Evolutionary conservation across 64 coral and sea anemone genomes (phyloP).

Genomic region (Porites australiensis): DNA sequence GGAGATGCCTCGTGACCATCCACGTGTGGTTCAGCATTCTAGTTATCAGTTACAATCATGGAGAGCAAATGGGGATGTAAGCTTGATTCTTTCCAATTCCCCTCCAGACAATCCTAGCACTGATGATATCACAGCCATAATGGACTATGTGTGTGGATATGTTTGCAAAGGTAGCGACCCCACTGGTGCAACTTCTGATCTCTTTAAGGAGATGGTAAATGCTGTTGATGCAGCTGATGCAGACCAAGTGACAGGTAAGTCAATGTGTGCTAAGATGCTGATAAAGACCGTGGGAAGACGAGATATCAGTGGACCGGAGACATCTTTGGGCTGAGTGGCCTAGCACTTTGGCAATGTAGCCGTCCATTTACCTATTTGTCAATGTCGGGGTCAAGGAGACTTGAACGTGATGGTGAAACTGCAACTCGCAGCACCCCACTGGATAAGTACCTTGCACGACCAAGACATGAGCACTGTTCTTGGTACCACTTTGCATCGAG

Average conservation of each 20-base stretch:
- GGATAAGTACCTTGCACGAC: constrained; percentile 37
- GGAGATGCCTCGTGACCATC: constrained; percentile 4
- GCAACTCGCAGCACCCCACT: background rate
- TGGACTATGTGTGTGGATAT: background rate
- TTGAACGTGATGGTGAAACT: constrained; percentile 6
- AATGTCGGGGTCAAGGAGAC: background rate
- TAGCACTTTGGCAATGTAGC: background rate
- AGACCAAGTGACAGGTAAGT: constrained; percentile 6
- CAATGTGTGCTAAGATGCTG: constrained; percentile 14
- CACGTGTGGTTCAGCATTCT: background rate
- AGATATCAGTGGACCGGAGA: background rate
- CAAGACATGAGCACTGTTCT: background rate
- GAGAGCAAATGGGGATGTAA: constrained; percentile 37
- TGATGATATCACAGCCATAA: constrained; percentile 30
- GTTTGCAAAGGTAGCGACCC: constrained; percentile 11
- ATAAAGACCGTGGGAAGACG: background rate
- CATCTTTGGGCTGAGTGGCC: background rate
- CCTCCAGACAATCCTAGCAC: too few species aligned
- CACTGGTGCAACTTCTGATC: constrained; percentile 49
- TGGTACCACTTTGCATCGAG: background rate
- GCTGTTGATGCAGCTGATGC: background rate
- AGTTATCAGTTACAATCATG: background rate
- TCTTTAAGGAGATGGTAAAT: constrained; percentile 18
- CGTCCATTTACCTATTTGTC: background rate
- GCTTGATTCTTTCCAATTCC: background rate